Base-by-base conservation (phyloP, 2,113 vertebrate species). In the Misgurnus anguillicaudatus region DNA sequence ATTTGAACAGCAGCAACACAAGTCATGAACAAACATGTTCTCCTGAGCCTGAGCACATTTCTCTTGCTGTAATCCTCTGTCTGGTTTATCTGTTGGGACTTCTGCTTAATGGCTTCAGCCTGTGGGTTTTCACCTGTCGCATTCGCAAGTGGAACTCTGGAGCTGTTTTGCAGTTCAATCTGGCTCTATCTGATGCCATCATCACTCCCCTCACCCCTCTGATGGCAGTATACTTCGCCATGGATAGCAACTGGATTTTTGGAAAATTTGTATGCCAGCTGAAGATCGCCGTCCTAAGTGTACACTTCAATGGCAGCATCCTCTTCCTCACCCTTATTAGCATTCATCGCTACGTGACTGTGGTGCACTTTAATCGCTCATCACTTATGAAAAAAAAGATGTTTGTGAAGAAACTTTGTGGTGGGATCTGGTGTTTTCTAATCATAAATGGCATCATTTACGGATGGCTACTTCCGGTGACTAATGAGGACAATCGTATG, bases 291-390 rank as follows among this genome's bases (percentile, higher is more conserved):
- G 75, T 93, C 14, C 71, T 92, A 0, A 89, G 85, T n/a, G 14
- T 47, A 0, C 92, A 93, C 21, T 69, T 91, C 53, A 92, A 90
- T 0, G 89, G 93, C 61, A 93, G 91, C 58, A 88, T 87, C 39
- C 76, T 88, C 10, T 94, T 94, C 78, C 90, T 93, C 75, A 92
- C 47, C 0, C 85, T 94, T 36, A 91, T 93, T 80, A 92, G 91
- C 78, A 38, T 93, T 19, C 91, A 92, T 68, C 80, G 90, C 5
- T 93, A 92, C 19, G 67, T 84, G 8, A 83, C 83, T 0, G 82
- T 93, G 0, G 90, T 90, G 14, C 83, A 68, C n/a, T 90, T 87
- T 75, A 92, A 86, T n/a, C 87, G 60, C 78, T 80, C 75, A 10
- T 88, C 78, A 4, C 8, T 70, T 10, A 87, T 92, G 81, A 92